Evolutionary conservation across 2,797 vertebrate genomes (phyloP), one percentile per base, ranked within the genome.

Genomic region (Brotula barbata): DNA sequence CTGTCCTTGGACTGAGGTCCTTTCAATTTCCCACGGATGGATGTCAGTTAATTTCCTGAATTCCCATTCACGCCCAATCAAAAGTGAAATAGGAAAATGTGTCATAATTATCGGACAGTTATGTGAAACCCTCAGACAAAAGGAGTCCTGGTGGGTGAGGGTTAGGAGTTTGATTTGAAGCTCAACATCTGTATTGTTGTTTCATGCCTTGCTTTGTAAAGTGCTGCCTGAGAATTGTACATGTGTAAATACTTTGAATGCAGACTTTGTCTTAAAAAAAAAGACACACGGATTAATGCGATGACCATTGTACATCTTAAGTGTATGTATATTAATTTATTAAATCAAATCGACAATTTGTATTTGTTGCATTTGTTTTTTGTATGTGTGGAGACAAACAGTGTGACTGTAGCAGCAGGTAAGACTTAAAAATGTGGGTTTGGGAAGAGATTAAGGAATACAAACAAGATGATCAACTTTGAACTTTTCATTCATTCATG

Each of bases 301-400:
- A 94, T 94, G 92, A 95, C 92, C 92, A 94, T 94, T 96, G 95
- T 96, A 95, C 93, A 96, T 96, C 93, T 95, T 94, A 90, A 85
- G 84, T 92, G 84, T 94, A 94, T 95, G 92, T 96, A 93, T 96
- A 93, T 94, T 94, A 98, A 98, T 97, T 99, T 99, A 98, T 99
- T 98, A 97, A 98, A 98, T 96, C 91, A 93, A 93, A 92, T 91
- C 93, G 92, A 95, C 93, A 94, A 93, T 95, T 96, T 96, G 87
- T 90, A 34, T 63, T 92, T 73, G 68, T 75, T 90, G 82, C 89
- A 84, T 93, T 85, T 92, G 87, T 74, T 58, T 57, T 55, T 28
- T 15, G 3, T 15, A 33, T 10, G 7, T 28, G 25, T 28, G 2
- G 11, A 33, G 31, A 28, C 25, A 28, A 28, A 28, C 25, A 28